Percentiles rank a stretch among this genome's conserved stretches.
Evolutionary conservation across 2,797 vertebrate species (phyloP).

Genomic region (Buphagus erythrorhynchus): DNA sequence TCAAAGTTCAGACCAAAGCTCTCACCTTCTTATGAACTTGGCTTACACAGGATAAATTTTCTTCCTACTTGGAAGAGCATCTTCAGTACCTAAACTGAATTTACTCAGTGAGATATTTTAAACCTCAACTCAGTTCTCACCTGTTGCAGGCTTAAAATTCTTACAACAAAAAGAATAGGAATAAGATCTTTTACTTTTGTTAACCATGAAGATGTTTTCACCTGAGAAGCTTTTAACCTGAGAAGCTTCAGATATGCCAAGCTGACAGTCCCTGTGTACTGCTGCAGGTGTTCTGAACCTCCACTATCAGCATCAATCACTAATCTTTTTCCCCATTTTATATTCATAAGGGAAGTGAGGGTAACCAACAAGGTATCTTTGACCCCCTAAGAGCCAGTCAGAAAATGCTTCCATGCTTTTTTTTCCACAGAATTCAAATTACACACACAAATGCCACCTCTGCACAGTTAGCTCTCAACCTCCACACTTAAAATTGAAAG

Average conservation of each 20-base stretch:
- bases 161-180: background rate
- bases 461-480: background rate
- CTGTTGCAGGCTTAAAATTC: background rate
- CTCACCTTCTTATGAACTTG: background rate
- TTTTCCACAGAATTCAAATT: background rate
- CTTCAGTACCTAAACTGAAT: background rate
- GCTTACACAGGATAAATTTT: background rate
- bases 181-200: background rate
- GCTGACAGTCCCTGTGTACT: background rate
- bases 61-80: background rate
- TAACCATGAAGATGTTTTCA: conserved; percentile 1
- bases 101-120: background rate
- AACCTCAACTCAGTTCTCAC: background rate
- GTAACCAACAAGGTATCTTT: background rate
- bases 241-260: conserved; percentile 27
- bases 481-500: background rate
- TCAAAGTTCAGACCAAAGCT: background rate
- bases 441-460: background rate
- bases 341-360: background rate
- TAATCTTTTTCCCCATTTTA: background rate
- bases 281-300: background rate
- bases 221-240: conserved; percentile 59
- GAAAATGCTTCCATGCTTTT: background rate
- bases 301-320: background rate
- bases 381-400: background rate